These are phyloP conservation scores for Triops longicaudatus DNA, from an alignment of 1,140 invertebrate genomes.

Conservation along the genomic window DNA sequence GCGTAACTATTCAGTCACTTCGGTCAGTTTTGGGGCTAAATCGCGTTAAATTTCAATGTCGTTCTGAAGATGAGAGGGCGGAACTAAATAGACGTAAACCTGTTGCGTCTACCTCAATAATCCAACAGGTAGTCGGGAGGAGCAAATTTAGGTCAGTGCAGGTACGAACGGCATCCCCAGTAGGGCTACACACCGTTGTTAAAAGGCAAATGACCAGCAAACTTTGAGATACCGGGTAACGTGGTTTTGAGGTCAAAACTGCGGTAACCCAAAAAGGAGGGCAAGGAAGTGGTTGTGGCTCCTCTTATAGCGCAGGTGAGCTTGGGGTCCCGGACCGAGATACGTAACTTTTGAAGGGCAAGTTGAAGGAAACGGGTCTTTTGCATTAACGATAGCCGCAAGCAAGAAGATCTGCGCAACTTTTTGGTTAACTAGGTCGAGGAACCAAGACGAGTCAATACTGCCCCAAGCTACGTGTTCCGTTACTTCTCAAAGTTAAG, in stretches of 20 bases:
- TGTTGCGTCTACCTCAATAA: not conserved
- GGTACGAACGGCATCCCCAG: not conserved
- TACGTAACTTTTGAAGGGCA: not conserved
- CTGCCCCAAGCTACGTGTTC: not conserved
- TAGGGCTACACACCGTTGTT: not conserved
- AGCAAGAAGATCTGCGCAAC: slow-evolving; percentile 2
- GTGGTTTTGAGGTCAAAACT: slow-evolving; percentile 4
- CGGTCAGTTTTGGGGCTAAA: too few species aligned
- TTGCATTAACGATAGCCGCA: not conserved
- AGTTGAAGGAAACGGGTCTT: slow-evolving; percentile 7
- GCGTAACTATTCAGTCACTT: too few species aligned
- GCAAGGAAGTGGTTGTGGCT: not conserved
- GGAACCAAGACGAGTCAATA: not conserved
- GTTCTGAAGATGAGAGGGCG: not conserved
- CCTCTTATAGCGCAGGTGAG: not conserved
- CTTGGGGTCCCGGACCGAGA: not conserved
- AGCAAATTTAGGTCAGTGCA: not conserved
- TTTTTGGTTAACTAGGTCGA: not conserved
- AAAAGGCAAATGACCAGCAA: slow-evolving; percentile 1
- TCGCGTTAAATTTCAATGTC: not conserved
- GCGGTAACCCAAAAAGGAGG: not conserved
- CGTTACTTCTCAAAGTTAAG: not conserved
- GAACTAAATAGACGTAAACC: not conserved
- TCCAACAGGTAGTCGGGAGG: not conserved
- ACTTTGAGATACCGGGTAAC: not conserved